phyloP scores from a whole-genome alignment of 2,113 vertebrate species.

The Neoarius graeffei region DNA sequence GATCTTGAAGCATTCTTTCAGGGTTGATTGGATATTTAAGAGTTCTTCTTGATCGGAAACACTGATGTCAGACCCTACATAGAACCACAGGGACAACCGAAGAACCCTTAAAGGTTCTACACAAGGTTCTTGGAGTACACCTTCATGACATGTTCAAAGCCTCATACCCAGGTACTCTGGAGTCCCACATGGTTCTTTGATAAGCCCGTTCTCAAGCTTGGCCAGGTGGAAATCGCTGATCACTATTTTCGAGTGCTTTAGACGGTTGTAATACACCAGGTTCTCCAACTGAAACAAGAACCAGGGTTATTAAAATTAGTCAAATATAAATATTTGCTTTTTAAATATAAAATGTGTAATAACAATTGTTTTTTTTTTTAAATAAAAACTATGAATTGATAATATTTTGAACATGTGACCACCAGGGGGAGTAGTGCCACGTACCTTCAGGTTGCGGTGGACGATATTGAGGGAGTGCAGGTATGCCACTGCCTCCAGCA shows the following conservation, averaged over 20 bases:
- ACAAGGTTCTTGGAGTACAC: no score
- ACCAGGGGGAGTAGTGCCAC: constrained; percentile 56
- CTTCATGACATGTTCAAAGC: not conserved
- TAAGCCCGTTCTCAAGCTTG: constrained; percentile 93
- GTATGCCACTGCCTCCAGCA: constrained; percentile 94
- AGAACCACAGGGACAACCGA: not conserved
- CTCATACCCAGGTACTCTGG: constrained; percentile 92
- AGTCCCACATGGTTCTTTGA: constrained; percentile 97
- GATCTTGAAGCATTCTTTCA: not conserved
- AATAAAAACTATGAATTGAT: not conserved
- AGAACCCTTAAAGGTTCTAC: not conserved
- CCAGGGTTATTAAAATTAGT: constrained; percentile 1
- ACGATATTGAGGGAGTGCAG: constrained; percentile 94
- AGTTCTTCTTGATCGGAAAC: not conserved
- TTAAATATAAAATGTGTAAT: not conserved
- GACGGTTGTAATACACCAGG: constrained; percentile 93
- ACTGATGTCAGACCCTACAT: not conserved
- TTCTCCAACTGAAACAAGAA: constrained; percentile 85
- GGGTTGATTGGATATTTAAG: not conserved
- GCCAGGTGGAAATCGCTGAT: constrained; percentile 98
- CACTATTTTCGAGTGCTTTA: constrained; percentile 99
- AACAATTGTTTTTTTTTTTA: not conserved
- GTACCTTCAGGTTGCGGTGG: constrained; percentile 96
- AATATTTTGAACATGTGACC: constrained; percentile 27
- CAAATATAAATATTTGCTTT: not conserved